Conservation (phyloP, 1,140 invertebrate genomes). For the Pseudomyrmex concolor region DNA sequence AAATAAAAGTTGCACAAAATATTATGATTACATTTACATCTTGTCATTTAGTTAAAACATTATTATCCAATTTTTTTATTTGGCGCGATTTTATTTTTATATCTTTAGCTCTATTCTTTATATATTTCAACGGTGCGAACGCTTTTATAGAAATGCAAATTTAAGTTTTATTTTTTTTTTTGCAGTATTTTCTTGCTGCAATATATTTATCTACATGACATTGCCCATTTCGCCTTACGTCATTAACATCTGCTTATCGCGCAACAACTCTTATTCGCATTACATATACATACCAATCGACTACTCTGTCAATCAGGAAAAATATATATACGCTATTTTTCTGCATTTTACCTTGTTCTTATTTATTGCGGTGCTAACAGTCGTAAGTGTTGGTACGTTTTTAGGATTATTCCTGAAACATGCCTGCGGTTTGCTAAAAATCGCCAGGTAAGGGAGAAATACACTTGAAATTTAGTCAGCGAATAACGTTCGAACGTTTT, state of each 20-base stretch:
- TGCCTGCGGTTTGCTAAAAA: constrained; percentile 13
- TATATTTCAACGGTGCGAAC: too few relatives aligned
- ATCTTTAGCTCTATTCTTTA: not conserved
- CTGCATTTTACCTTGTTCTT: not conserved
- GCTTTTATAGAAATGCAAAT: not conserved
- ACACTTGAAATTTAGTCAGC: not conserved
- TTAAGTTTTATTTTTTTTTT: not conserved
- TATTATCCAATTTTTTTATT: not conserved
- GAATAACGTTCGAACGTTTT: constrained; percentile 5
- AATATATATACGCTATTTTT: constrained; percentile 4
- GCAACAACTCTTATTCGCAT: not conserved
- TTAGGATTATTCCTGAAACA: not conserved
- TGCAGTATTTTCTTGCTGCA: not conserved
- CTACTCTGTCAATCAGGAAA: constrained; percentile 22
- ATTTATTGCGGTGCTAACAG: not conserved
- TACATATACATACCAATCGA: constrained; percentile 1
- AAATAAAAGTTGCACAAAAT: too few relatives aligned
- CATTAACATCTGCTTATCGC: not conserved
- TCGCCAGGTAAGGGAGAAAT: constrained; percentile 3
- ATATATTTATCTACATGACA: not conserved
- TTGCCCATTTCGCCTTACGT: not conserved
- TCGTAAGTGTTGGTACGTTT: constrained; percentile 7
- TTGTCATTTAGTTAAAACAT: too few relatives aligned
- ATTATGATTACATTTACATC: too few relatives aligned
- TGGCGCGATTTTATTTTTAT: not conserved